Evolutionary conservation across 64 coral and sea anemone genomes (phyloP).

Genomic region (Astreopora myriophthalma): DNA sequence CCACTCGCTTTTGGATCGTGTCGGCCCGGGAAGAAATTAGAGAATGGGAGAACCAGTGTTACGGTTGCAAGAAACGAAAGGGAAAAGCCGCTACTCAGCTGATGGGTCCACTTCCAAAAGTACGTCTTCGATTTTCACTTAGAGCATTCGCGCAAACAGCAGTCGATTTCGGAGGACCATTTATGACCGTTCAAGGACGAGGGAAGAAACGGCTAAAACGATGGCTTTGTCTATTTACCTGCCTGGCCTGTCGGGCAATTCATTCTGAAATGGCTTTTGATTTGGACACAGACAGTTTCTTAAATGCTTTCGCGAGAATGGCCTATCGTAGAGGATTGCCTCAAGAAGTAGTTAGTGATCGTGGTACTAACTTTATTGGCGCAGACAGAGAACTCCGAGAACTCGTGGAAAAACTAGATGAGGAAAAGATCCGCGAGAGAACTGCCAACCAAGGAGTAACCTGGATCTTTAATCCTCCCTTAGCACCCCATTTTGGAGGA

Average conservation of each 20-base stretch:
- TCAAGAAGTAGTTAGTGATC: conserved; percentile 23
- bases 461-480: conserved; percentile 55
- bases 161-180: conserved; percentile 42
- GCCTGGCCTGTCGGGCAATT: neutral
- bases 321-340: conserved; percentile 14
- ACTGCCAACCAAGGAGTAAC: conserved; percentile 30
- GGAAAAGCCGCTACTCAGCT: conserved; percentile 54
- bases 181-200: conserved; percentile 34
- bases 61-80: conserved; percentile 38
- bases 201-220: neutral
- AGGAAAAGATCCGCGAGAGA: neutral
- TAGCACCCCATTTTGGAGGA: conserved; percentile 60
- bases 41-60: conserved; percentile 65
- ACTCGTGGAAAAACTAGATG: conserved; percentile 15
- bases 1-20: conserved; percentile 59
- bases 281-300: conserved; percentile 44
- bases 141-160: conserved; percentile 32
- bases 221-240: conserved; percentile 51
- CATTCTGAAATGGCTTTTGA: conserved; percentile 17
- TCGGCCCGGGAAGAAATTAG: conserved; percentile 64
- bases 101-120: conserved; percentile 67
- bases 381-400: conserved; percentile 25
- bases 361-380: conserved; percentile 51
- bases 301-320: conserved; percentile 34
- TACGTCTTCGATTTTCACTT: conserved; percentile 16